Evolutionary conservation across 2,797 vertebrate species (phyloP).

Genomic region (Phalloptychus januarius): DNA sequence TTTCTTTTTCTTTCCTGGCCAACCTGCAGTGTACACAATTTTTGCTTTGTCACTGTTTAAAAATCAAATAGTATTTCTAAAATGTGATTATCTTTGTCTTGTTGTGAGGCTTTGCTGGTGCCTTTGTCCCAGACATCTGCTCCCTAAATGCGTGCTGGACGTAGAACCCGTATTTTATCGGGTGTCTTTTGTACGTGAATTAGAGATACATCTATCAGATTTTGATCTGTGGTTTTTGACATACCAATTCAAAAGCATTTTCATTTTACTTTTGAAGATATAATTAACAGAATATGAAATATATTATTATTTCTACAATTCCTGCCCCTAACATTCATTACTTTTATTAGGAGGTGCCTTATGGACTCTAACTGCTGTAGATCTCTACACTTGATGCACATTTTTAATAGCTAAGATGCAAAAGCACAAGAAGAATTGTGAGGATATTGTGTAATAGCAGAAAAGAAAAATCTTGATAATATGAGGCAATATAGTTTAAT

Average conservation of each 20-base stretch:
- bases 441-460: background rate
- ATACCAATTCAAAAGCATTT: background rate
- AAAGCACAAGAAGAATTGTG: background rate
- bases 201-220: background rate
- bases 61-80: background rate
- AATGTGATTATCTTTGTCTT: background rate
- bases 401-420: background rate
- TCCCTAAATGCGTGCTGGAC: background rate
- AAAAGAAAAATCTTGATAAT: background rate
- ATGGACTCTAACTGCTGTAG: background rate
- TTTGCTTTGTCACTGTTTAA: slow-evolving; percentile 6
- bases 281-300: background rate
- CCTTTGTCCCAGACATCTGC: background rate
- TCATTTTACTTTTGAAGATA: background rate
- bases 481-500: no score
- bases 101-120: background rate
- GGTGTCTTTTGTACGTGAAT: background rate
- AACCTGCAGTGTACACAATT: slow-evolving; percentile 23
- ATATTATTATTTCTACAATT: background rate
- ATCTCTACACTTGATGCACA: background rate
- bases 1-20: slow-evolving; percentile 44
- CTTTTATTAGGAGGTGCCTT: background rate
- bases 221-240: background rate
- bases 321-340: background rate
- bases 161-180: background rate